Evolutionary conservation across 2,113 vertebrate species (phyloP).

Genomic region (Delphinus delphis): DNA sequence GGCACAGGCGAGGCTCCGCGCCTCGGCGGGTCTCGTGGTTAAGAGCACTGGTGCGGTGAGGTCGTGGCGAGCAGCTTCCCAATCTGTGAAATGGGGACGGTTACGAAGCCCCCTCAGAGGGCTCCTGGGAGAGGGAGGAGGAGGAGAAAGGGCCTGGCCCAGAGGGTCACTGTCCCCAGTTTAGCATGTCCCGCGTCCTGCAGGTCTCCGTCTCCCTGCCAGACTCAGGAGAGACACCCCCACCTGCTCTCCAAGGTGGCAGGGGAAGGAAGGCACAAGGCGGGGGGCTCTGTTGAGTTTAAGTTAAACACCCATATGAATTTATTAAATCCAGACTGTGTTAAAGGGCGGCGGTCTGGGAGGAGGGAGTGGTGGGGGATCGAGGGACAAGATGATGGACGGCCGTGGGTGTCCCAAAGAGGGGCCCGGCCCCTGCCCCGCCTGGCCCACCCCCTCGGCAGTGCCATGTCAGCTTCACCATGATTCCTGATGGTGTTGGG

Average conservation of each 20-base stretch:
- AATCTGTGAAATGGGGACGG: background rate
- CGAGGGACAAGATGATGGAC: slow-evolving; percentile 53
- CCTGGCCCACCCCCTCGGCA: slow-evolving; percentile 54
- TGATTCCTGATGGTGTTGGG: slow-evolving; percentile 64
- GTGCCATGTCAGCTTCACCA: slow-evolving; percentile 66
- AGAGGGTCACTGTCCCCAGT: too few relatives aligned
- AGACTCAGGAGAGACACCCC: background rate
- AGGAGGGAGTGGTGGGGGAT: background rate
- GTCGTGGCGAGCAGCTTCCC: background rate
- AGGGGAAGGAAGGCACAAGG: background rate
- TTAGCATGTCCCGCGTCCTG: accelerated
- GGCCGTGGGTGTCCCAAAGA: background rate
- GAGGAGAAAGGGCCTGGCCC: background rate
- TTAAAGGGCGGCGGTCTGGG: slow-evolving; percentile 69
- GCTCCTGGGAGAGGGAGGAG: background rate
- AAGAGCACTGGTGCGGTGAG: accelerated
- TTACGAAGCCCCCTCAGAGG: background rate
- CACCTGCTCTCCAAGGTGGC: background rate
- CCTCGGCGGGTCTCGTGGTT: background rate
- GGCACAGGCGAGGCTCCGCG: background rate
- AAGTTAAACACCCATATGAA: slow-evolving; percentile 83
- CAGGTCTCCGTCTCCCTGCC: background rate
- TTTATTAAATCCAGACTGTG: slow-evolving; percentile 83
- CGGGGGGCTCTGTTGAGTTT: background rate
- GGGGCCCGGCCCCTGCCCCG: slow-evolving; percentile 14